phyloP scores from a whole-genome alignment of 2,888 invertebrate genomes.

The Drosophila meridionalis region DNA sequence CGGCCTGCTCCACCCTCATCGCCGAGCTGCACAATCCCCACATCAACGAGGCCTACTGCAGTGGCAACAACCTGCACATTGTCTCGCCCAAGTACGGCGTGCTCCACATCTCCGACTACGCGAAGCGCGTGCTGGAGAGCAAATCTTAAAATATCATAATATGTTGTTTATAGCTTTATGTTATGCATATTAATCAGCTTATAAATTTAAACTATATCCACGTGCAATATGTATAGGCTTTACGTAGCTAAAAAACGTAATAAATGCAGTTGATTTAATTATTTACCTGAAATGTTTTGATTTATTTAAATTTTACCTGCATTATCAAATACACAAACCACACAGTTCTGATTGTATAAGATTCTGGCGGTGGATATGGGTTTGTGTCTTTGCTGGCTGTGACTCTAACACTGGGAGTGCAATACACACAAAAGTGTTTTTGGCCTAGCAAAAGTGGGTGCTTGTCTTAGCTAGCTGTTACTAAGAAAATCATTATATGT shows the following conservation, averaged over 20 bases:
- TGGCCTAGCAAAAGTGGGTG: background rate
- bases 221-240: too few relatives aligned
- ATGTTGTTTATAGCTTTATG: too few relatives aligned
- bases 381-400: background rate
- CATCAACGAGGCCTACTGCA: conserved; percentile 86
- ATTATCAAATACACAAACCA: background rate
- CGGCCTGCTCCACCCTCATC: conserved; percentile 87
- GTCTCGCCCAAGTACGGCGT: conserved; percentile 83
- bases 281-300: background rate
- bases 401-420: background rate
- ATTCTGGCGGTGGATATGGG: background rate
- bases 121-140: conserved; percentile 21
- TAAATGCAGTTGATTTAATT: background rate
- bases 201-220: background rate
- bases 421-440: background rate
- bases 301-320: background rate
- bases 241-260: too few relatives aligned
- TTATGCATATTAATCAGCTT: too few relatives aligned
- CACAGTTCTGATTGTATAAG: background rate
- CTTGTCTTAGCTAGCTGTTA: background rate
- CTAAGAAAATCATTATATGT: background rate
- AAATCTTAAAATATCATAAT: too few relatives aligned
- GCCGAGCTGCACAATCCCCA: conserved; percentile 87
- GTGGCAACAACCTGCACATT: conserved; percentile 86
- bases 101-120: conserved; percentile 82